These are phyloP conservation scores for Naja naja DNA, from an alignment of 2,113 vertebrate genomes.

Conservation along the genomic window DNA sequence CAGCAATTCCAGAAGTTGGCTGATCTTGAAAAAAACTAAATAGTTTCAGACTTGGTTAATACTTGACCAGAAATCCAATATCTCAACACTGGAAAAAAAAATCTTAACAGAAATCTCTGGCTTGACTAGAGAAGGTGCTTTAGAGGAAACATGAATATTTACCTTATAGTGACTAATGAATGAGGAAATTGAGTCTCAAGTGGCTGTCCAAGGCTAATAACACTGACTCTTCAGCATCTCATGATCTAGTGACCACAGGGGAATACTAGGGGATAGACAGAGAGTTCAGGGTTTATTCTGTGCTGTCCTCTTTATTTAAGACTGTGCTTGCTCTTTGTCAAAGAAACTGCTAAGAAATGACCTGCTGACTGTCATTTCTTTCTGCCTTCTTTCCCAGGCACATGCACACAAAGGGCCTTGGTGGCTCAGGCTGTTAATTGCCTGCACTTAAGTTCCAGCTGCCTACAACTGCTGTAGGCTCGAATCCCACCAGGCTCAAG, in stretches of 20 bases:
- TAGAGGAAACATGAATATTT: neutral
- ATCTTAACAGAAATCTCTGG: neutral
- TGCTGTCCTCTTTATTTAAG: neutral
- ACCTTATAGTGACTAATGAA: neutral
- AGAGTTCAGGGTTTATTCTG: neutral
- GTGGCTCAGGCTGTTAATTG: no score
- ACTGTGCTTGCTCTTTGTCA: neutral
- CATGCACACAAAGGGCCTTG: no score
- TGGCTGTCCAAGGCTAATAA: neutral
- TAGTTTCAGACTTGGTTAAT: neutral
- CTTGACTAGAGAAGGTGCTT: neutral
- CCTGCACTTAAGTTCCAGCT: no score
- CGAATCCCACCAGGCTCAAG: no score
- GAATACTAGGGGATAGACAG: neutral
- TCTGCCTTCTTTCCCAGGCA: neutral
- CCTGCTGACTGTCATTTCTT: neutral
- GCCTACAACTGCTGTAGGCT: no score
- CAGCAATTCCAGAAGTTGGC: neutral
- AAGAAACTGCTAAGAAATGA: neutral
- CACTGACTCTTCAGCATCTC: neutral
- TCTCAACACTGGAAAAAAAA: neutral
- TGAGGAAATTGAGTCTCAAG: neutral
- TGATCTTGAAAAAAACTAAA: neutral
- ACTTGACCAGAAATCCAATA: neutral
- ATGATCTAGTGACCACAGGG: neutral